Evolutionary conservation across 2,888 invertebrate genomes (phyloP).

Genomic region (Suillia variegata): DNA sequence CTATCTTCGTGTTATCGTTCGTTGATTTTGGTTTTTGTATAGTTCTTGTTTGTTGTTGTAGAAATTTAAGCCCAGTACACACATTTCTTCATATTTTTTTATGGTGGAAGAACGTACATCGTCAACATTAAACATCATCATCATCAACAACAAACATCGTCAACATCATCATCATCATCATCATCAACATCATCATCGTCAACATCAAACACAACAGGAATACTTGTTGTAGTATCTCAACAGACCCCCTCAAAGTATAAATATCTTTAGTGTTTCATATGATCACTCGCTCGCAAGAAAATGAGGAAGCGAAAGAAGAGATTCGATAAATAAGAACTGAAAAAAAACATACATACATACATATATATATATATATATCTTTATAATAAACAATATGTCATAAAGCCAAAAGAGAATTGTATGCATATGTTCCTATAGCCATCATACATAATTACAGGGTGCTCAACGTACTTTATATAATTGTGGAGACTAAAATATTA

Average conservation of each 20-base stretch:
- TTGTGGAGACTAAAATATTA: no score
- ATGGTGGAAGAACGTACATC: neutral
- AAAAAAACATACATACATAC: no score
- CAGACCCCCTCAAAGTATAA: constrained; percentile 55
- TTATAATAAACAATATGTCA: constrained; percentile 26
- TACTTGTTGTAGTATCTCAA: neutral
- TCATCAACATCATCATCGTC: neutral
- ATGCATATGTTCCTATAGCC: neutral
- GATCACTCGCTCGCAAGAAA: constrained; percentile 1
- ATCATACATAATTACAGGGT: no score
- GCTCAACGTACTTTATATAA: no score
- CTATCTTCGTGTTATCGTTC: constrained; percentile 7
- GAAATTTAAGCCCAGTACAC: neutral
- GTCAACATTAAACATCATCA: neutral
- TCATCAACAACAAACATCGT: neutral
- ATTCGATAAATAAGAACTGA: constrained; percentile 23
- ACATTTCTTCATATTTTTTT: constrained; percentile 2
- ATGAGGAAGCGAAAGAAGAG: constrained; percentile 25
- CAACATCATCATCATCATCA: neutral
- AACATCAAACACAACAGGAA: neutral
- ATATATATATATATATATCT: no score
- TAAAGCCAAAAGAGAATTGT: constrained; percentile 20
- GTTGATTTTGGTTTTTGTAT: constrained; percentile 23
- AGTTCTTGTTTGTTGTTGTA: neutral
- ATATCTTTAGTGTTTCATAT: neutral